These are phyloP conservation scores for Xiphophorus couchianus DNA, from an alignment of 2,113 vertebrate species.

Conservation along the genomic window DNA sequence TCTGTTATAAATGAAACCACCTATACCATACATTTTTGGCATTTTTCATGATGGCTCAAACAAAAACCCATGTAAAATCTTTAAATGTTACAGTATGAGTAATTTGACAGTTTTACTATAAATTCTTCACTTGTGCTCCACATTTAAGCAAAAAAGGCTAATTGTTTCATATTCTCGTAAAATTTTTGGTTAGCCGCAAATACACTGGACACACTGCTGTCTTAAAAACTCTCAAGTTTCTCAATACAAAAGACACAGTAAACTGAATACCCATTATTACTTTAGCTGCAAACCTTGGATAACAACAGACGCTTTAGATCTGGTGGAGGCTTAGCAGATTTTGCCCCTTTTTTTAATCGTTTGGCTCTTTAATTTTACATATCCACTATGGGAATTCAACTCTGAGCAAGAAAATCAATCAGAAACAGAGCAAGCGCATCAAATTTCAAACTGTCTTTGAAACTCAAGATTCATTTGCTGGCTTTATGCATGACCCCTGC, in stretches of 20 bases:
- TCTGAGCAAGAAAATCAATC: slow-evolving; percentile 38
- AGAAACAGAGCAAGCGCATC: slow-evolving; percentile 33
- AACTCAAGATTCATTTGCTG: slow-evolving; percentile 59
- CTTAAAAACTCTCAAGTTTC: neutral
- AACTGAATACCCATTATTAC: neutral
- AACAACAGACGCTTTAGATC: neutral
- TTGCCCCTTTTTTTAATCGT: neutral
- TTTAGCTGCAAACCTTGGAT: neutral
- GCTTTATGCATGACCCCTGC: slow-evolving; percentile 42
- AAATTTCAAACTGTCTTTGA: slow-evolving; percentile 60
- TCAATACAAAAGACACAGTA: neutral
- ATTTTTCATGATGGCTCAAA: neutral
- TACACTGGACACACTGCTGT: no score
- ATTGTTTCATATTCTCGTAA: neutral
- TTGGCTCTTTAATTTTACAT: slow-evolving; percentile 18
- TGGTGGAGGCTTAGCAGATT: neutral
- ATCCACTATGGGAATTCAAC: slow-evolving; percentile 14
- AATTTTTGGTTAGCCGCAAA: neutral
- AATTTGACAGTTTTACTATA: no score
- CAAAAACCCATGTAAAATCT: no score
- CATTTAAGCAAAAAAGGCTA: neutral
- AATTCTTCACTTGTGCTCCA: neutral
- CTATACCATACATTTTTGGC: neutral
- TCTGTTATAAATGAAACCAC: neutral
- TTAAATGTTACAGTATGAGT: no score